These are phyloP conservation scores for Limnephilus marmoratus DNA, from an alignment of 2,888 invertebrate genomes.

Conservation along the genomic window DNA sequence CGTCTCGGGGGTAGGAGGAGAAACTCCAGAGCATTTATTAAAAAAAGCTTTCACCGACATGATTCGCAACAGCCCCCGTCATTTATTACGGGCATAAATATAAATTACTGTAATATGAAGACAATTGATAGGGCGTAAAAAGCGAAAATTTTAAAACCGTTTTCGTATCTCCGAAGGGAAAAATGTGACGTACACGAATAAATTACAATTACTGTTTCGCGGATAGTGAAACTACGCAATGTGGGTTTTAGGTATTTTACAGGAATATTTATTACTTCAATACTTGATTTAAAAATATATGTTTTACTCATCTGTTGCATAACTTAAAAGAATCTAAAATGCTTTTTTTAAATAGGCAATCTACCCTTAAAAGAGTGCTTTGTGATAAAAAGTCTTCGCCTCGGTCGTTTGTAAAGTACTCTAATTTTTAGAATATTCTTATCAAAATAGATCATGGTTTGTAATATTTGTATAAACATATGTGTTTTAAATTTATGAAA, in stretches of 20 bases:
- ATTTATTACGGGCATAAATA: slow-evolving; percentile 49
- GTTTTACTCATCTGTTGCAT: background rate
- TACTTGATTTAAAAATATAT: background rate
- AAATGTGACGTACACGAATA: background rate
- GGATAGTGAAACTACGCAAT: background rate
- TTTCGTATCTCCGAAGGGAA: background rate
- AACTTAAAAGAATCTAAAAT: background rate
- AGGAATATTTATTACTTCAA: background rate
- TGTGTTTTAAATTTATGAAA: too few relatives aligned
- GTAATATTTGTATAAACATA: too few relatives aligned
- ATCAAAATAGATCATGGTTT: too few relatives aligned
- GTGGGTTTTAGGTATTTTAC: background rate
- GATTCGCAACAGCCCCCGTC: slow-evolving; percentile 46
- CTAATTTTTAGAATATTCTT: too few relatives aligned
- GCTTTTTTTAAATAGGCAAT: too few relatives aligned
- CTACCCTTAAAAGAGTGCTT: too few relatives aligned
- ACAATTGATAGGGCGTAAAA: slow-evolving; percentile 49
- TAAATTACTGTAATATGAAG: slow-evolving; percentile 49
- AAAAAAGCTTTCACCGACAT: slow-evolving; percentile 52
- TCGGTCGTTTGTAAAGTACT: too few relatives aligned
- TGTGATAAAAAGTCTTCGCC: too few relatives aligned
- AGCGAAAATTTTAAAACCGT: slow-evolving; percentile 40
- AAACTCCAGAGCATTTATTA: slow-evolving; percentile 16
- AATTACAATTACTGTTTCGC: background rate
- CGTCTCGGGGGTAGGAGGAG: background rate